Conservation (phyloP, 1,140 invertebrate genomes). For the Drosophila jambulina region DNA sequence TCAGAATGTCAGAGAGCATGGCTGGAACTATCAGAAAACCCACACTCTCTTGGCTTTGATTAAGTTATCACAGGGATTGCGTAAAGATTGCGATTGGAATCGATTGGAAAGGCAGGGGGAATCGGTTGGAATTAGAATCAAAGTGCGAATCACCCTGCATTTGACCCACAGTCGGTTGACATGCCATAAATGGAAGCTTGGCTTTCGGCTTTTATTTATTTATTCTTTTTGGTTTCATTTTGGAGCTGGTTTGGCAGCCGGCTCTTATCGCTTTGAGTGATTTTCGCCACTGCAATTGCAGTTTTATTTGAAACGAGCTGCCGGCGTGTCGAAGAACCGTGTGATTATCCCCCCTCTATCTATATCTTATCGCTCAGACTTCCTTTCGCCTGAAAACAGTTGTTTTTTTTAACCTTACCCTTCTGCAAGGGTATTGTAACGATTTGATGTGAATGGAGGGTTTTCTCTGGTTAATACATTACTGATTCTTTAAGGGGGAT, state of each 20-base stretch:
- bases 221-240: conserved; percentile 9
- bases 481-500: no score
- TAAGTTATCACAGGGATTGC: conserved; percentile 65
- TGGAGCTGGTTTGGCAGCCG: conserved; percentile 7
- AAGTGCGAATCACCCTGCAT: conserved; percentile 11
- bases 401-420: neutral
- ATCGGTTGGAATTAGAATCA: neutral
- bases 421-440: neutral
- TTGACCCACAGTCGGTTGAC: conserved; percentile 19
- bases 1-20: conserved; percentile 22
- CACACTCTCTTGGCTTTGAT: conserved; percentile 46
- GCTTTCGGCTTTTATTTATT: conserved; percentile 11
- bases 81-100: conserved; percentile 29
- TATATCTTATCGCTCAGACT: conserved; percentile 38
- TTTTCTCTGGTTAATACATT: neutral
- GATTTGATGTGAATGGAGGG: neutral
- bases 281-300: conserved; percentile 30
- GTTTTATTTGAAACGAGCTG: conserved; percentile 43
- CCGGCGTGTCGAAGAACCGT: conserved; percentile 34
- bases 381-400: conserved; percentile 11
- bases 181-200: conserved; percentile 40
- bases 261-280: conserved; percentile 27
- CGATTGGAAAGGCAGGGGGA: conserved; percentile 4
- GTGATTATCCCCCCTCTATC: conserved; percentile 37
- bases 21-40: conserved; percentile 19